Conservation (phyloP, 1,140 invertebrate species). For the Drosophila micromelanica region DNA sequence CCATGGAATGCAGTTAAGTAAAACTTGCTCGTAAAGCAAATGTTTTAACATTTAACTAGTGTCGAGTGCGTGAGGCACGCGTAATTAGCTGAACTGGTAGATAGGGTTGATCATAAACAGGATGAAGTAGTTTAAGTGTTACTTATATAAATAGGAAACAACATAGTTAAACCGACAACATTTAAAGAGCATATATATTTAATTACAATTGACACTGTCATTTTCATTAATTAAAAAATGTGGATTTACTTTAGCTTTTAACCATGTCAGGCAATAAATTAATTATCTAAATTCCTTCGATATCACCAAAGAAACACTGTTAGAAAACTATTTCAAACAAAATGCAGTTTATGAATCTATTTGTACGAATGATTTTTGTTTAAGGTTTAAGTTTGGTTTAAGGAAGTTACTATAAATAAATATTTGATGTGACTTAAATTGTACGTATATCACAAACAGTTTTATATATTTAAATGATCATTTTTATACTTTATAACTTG, state of each 20-base stretch:
- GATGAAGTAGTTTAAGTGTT: constrained; percentile 15
- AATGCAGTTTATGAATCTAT: too few species aligned
- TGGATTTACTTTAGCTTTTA: background rate
- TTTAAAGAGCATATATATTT: background rate
- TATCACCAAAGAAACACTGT: too few species aligned
- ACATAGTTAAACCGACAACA: background rate
- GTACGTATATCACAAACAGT: too few species aligned
- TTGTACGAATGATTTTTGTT: too few species aligned
- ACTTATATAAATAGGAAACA: background rate
- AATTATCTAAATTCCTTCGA: too few species aligned
- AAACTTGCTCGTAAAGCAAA: constrained; percentile 31
- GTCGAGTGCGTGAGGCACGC: constrained; percentile 40
- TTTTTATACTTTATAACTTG: too few species aligned
- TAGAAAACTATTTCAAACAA: too few species aligned
- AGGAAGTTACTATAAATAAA: too few species aligned
- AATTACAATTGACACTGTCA: background rate
- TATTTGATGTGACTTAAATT: too few species aligned
- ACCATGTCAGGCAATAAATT: too few species aligned
- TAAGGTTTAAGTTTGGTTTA: too few species aligned
- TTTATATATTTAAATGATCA: too few species aligned
- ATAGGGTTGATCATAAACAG: constrained; percentile 22
- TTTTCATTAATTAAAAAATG: background rate
- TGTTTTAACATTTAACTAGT: constrained; percentile 31
- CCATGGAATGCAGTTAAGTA: constrained; percentile 54
- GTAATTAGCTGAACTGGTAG: constrained; percentile 21